Evolutionary conservation across 92 coral and sea anemone genomes (phyloP).

Genomic region (Porites rus): DNA sequence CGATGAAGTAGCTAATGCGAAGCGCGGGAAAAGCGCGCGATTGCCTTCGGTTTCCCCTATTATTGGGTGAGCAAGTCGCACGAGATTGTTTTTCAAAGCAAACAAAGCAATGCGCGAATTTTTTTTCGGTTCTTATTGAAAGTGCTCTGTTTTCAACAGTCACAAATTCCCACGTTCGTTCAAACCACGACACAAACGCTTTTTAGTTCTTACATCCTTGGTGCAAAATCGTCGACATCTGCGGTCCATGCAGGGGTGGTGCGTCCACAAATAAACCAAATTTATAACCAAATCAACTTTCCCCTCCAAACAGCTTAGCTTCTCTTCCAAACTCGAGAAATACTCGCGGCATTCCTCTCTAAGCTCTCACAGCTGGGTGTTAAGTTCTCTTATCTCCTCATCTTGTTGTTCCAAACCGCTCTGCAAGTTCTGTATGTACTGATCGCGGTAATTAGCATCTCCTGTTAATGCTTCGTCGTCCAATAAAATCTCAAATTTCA

Average conservation of each 20-base stretch:
- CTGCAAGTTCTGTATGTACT: slow-evolving; percentile 48
- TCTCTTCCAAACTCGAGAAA: slow-evolving; percentile 53
- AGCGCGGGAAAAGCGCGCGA: too few species aligned
- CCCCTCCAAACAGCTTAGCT: slow-evolving; percentile 57
- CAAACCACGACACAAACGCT: slow-evolving; percentile 93
- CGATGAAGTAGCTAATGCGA: too few species aligned
- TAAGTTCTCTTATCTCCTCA: slow-evolving; percentile 60
- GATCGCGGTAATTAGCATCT: too few species aligned
- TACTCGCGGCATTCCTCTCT: slow-evolving; percentile 26
- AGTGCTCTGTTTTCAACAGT: slow-evolving; percentile 58
- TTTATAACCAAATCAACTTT: slow-evolving; percentile 61
- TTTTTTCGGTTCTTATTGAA: too few species aligned
- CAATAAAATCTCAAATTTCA: too few species aligned
- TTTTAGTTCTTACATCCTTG: slow-evolving; percentile 61
- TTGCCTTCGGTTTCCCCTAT: too few species aligned
- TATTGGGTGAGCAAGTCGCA: too few species aligned
- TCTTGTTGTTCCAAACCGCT: slow-evolving; percentile 72
- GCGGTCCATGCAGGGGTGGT: slow-evolving; percentile 50
- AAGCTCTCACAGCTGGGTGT: slow-evolving; percentile 33
- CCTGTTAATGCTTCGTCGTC: too few species aligned
- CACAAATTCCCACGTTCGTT: slow-evolving; percentile 85
- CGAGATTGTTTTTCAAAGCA: too few species aligned
- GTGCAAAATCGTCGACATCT: slow-evolving; percentile 68
- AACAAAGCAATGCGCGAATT: too few species aligned
- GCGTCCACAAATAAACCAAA: slow-evolving; percentile 52